A percentile compares a stretch with the other conserved stretches of the same genome.
phyloP scores from a whole-genome alignment of 2,113 vertebrate species.

The Syrmaticus mikado region DNA sequence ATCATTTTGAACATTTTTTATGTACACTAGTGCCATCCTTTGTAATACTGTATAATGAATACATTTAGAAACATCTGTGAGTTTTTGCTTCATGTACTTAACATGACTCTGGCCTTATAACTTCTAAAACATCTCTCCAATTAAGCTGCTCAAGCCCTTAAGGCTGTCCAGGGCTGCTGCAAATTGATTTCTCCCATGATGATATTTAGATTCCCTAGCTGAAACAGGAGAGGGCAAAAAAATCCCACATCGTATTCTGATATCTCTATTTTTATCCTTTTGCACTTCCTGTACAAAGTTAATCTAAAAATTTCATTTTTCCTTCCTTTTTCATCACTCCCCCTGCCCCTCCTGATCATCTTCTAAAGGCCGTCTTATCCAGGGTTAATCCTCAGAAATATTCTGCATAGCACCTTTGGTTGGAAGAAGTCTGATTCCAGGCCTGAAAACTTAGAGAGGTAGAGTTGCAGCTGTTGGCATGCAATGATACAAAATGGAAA shows the following conservation, averaged over 20 bases:
- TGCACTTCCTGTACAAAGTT: neutral
- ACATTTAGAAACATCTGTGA: slow-evolving; percentile 29
- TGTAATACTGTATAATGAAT: slow-evolving; percentile 10
- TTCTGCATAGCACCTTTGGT: neutral
- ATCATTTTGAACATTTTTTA: neutral
- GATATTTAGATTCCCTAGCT: slow-evolving; percentile 45
- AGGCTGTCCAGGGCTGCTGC: slow-evolving; percentile 55
- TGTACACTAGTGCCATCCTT: neutral
- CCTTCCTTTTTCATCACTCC: neutral
- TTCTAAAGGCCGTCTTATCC: neutral
- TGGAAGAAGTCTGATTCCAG: neutral
- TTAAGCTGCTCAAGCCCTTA: slow-evolving; percentile 67
- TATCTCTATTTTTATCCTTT: neutral
- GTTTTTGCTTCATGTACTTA: slow-evolving; percentile 59
- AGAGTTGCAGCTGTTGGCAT: neutral
- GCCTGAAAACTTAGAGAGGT: neutral
- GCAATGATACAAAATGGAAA: too few relatives aligned
- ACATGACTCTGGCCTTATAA: slow-evolving; percentile 69
- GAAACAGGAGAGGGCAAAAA: slow-evolving; percentile 28
- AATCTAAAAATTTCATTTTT: neutral
- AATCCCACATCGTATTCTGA: neutral
- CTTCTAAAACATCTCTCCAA: slow-evolving; percentile 68
- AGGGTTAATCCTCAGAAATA: neutral
- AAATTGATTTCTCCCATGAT: slow-evolving; percentile 67
- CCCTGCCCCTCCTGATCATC: neutral